Percentiles rank a stretch among this genome's conserved stretches.
These are phyloP conservation scores for Chondrosia reniformis DNA, from an alignment of 37 sponge, comb jelly and placozoan species.

Conservation along the genomic window DNA sequence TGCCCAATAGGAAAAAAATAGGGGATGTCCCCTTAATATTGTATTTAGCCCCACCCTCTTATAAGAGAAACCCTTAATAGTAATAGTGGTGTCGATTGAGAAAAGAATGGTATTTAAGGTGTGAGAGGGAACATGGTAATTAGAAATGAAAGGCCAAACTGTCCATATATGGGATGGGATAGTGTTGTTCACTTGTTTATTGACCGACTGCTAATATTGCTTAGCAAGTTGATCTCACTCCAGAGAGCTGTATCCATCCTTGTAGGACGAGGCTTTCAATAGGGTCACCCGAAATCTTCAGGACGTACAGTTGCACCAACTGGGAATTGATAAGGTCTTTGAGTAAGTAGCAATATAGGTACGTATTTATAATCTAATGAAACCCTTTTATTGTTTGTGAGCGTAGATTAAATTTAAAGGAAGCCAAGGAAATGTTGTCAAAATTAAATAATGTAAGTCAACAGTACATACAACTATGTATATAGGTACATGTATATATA, in stretches of 20 bases:
- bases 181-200: too few species aligned
- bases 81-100: too few species aligned
- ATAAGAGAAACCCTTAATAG: too few species aligned
- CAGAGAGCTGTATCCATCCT: not conserved
- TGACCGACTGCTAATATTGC: too few species aligned
- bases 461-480: constrained; percentile 1
- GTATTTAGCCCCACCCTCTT: too few species aligned
- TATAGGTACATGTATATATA: constrained; percentile 17
- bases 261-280: constrained; percentile 83
- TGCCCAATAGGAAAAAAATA: too few species aligned
- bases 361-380: not conserved
- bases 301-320: constrained; percentile 52
- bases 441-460: constrained; percentile 46
- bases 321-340: constrained; percentile 65
- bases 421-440: constrained; percentile 38
- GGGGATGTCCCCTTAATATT: too few species aligned
- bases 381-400: not conserved
- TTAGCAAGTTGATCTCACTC: too few species aligned
- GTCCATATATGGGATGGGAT: too few species aligned
- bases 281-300: constrained; percentile 72
- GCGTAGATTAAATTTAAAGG: constrained; percentile 35
- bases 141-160: too few species aligned
- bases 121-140: too few species aligned
- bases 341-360: constrained; percentile 18
- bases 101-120: too few species aligned